Evolutionary conservation across 1,140 invertebrate species (phyloP).

Genomic region (Dendroctonus ponderosae): DNA sequence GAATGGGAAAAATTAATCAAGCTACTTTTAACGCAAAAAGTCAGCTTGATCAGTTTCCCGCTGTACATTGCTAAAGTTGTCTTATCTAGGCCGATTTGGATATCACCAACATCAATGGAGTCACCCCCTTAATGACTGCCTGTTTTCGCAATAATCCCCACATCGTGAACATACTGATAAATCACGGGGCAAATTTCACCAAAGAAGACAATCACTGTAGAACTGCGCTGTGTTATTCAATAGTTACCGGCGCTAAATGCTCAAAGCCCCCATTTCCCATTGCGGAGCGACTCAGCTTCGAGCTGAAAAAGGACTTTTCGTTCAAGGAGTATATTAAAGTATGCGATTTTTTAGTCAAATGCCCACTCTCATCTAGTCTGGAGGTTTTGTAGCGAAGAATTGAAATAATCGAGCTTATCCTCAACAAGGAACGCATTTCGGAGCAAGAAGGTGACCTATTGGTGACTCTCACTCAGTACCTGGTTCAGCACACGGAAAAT

Average conservation of each 20-base stretch:
- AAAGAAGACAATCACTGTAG: conserved; percentile 45
- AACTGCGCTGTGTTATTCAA: conserved; percentile 48
- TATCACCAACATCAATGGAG: conserved; percentile 43
- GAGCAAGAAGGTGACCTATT: conserved; percentile 31
- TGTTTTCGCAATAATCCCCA: conserved; percentile 42
- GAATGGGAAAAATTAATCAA: conserved; percentile 47
- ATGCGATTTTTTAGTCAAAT: neutral
- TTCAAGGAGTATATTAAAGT: conserved; percentile 26
- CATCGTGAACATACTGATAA: conserved; percentile 41
- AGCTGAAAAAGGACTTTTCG: conserved; percentile 32
- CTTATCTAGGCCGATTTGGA: conserved; percentile 42
- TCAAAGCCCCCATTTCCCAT: conserved; percentile 34
- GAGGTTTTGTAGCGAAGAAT: conserved; percentile 21
- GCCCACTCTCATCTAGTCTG: neutral
- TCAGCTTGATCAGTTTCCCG: conserved; percentile 10
- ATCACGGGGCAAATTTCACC: conserved; percentile 40
- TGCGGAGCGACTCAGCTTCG: conserved; percentile 33
- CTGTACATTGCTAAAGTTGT: neutral
- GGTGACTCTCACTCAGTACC: conserved; percentile 28
- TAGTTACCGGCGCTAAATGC: conserved; percentile 36
- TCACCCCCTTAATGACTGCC: conserved; percentile 48
- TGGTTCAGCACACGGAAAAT: conserved; percentile 33
- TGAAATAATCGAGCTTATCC: conserved; percentile 14
- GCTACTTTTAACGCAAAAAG: conserved; percentile 37
- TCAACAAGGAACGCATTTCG: conserved; percentile 27